phyloP scores from a whole-genome alignment of 2,888 invertebrate genomes.

The Nudaria mundana region DNA sequence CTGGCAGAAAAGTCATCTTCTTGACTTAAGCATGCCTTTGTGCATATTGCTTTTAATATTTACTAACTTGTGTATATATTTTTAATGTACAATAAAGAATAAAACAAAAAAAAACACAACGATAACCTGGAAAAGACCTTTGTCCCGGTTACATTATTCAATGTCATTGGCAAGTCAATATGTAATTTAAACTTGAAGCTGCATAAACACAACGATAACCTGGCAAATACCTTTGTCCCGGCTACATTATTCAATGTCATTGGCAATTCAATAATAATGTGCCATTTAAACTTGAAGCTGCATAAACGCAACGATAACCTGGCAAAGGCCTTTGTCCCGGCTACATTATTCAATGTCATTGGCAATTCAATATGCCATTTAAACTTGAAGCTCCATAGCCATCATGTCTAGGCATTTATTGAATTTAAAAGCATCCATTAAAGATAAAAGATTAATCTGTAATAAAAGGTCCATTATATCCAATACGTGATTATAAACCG shows the following conservation, averaged over 20 bases:
- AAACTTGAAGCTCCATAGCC: constrained; percentile 13
- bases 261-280: constrained; percentile 28
- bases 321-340: constrained; percentile 15
- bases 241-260: constrained; percentile 30
- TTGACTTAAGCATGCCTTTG: too few relatives aligned
- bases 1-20: too few relatives aligned
- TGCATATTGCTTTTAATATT: too few relatives aligned
- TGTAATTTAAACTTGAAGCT: constrained; percentile 18
- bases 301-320: too few relatives aligned
- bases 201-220: too few relatives aligned
- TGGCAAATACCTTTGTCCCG: constrained; percentile 15
- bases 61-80: too few relatives aligned
- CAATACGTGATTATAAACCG: constrained; percentile 2
- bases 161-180: constrained; percentile 31
- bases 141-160: constrained; percentile 20
- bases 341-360: constrained; percentile 32
- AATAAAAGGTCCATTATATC: constrained; percentile 11
- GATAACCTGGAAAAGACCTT: constrained; percentile 21
- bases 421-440: constrained; percentile 17
- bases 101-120: too few relatives aligned
- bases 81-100: too few relatives aligned
- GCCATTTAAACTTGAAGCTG: too few relatives aligned
- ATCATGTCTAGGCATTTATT: constrained; percentile 24
- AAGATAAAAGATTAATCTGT: too few relatives aligned
- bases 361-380: constrained; percentile 25